Base-by-base conservation (phyloP, 64 coral and sea anemone genomes). In the Platygyra sinensis region DNA sequence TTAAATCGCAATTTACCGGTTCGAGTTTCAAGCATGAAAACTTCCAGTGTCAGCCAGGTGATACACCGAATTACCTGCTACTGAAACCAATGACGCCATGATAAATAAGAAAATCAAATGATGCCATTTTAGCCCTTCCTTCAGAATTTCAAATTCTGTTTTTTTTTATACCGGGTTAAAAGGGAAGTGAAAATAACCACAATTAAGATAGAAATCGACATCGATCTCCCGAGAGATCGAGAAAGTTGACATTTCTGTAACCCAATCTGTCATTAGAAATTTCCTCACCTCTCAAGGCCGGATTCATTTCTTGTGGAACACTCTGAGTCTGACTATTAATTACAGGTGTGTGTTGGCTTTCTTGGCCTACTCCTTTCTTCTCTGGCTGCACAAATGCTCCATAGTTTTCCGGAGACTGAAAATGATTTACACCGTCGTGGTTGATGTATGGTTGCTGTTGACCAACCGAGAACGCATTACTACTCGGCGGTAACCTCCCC, bases 391-490 rank as follows among this genome's bases (percentile, higher is more conserved):
- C 14, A 72, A 85, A 69, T 85, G 38, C 63, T 15, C 36, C 81
- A 85, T 85, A 63, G 30, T n/a, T 72, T 65, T 24, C 22, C 30
- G 81, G 22, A 51, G 81, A 72, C 28, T 85, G 63, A 69, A 85
- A 85, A 85, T 51, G 62, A 42, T 85, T 71, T 30, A 36, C 81
- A 42, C 36, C 81, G 20, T 51, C 63, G 62, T 85, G 81, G 38
- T 85, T 85, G 60, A 71, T 33, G 63, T 71, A 85, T 46, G 81
- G 12, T 72, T 85, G 81, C 60, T 85, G 81, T 85, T 85, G 62
- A 85, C 81, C 81, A 85, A 85, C 62, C 81, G 81, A 85, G 81
- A 85, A 72, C 36, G 63, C 63, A 85, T 85, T 71, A 85, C 22
- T 24, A 25, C 81, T 85, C 81, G 81, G 81, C 38, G 81, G 81